Base-by-base conservation (phyloP, 2,113 vertebrate genomes). In the Ranitomeya imitator region DNA sequence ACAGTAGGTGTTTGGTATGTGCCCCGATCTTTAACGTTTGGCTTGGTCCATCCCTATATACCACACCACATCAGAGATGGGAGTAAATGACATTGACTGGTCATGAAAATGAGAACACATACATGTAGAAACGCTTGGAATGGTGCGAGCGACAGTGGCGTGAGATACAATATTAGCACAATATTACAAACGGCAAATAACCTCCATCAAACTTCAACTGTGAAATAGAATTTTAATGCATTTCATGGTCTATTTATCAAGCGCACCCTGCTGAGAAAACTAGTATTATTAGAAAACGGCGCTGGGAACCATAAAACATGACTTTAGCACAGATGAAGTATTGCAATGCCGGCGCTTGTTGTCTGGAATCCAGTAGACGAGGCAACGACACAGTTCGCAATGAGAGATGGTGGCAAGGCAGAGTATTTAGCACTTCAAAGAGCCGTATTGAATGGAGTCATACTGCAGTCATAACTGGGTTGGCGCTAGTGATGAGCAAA, bases 211-310 rank as follows among this genome's bases (percentile, higher is more conserved):
- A 83, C 73, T 78, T 77, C 80, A 88, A 71, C 79, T 83, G 86
- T 76, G 86, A 83, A 82, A 88, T 83, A 88, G 80, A 78, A 77
- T 83, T 76, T 83, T 83, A 83, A 88, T 87, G 85, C 76, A 86
- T 86, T 86, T 79, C 85, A 79, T 79, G 85, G 85, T 79, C 85
- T 79, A 86, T 79, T 86, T 86, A 79, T 69, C 79, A 74, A 87
- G 71, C 63, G 31, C 65, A 51, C 12, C 26, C 31, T 51, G 79
- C 65, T 59, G 79, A 45, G 65, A 59, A 26, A 15, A 55, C 37
- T 54, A 87, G 55, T 51, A 71, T 54, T 69, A 51, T 69, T 54
- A 84, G 82, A 55, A 55, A 26, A 69, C 21, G 14, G 81, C 81
- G n/a, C 12, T 45, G 18, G 10, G 9, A 52, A 52, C 2, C 71